Base-by-base conservation (phyloP, 2,888 invertebrate genomes). In the Orthosia gothica region DNA sequence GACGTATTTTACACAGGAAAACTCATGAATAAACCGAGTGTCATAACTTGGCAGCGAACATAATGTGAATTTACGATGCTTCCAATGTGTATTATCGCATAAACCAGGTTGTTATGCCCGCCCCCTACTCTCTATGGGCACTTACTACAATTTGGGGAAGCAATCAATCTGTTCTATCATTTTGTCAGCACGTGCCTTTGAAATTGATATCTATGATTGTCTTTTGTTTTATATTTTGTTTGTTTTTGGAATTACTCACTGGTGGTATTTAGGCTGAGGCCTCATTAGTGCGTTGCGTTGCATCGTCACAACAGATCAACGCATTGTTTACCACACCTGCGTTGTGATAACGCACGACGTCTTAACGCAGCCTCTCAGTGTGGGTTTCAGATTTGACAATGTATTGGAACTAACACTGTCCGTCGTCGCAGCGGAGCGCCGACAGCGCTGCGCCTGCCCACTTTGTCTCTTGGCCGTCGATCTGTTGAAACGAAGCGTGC, bases 31-130 rank as follows among this genome's bases (percentile, higher is more conserved):
- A 78, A 82, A 78, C 64, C 54, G 67, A 57, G 52, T 57, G 68
- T 68, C 79, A 80, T 82, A 80, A 82, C 72, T 82, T 59, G 71
- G 64, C 66, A 59, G 58, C 26, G 58, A 59, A 67, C 67, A 68
- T 82, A 78, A 82, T 80, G 63, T 80, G 64, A 78, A 80, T 80
- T 77, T 80, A 80, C 79, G 80, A 82, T 59, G 64, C 61, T 45
- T 65, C 54, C 67, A 59, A 82, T 82, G 67, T 77, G 67, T 80
- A 77, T 82, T 71, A 78, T 52, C 67, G 59, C 77, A 80, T 78
- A 78, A 80, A 82, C 52, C 67, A 58, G 55, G 64, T 57, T 62
- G 67, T 82, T 67, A 70, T 32, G 18, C 47, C 52, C 62, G 32
- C 70, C 77, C 69, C 45, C 23, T 50, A 13, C 20, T 20, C 32